Evolutionary conservation across 2,888 invertebrate species (phyloP), one percentile per base, ranked within the genome.

Genomic region (Marronus borbonicus): DNA sequence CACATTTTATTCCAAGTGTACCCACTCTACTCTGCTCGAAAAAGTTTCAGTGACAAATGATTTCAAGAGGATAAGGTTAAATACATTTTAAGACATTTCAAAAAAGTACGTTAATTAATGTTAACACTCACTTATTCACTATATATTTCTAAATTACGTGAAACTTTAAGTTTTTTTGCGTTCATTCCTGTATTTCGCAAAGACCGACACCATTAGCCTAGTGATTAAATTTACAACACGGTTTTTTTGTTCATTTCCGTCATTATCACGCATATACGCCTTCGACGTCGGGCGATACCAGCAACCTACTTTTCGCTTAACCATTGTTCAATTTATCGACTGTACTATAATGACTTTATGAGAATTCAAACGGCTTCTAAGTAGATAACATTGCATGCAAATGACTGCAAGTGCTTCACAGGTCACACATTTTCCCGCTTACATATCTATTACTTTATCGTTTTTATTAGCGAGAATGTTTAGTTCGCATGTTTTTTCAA

Each of bases 321-420:
- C 52, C 50, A 69, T 69, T 69, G 69, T 69, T 65, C 17, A 36
- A 36, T 39, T 69, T 69, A 69, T 69, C 69, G 50, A 52, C 20
- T 69, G 52, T 69, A 69, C 68, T 69, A n/a, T 69, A 69, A 68
- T 31, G 50, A 44, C 69, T 69, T 58, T 60, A 58, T 58, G 72
- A 60, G 58, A 72, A 72, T 58, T 52, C 58, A 72, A 58, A 60
- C 39, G 39, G 72, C 58, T 72, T 58, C 72, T 58, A 72, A 58
- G 36, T 36, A 72, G 58, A 58, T 72, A 70, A 64, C 70, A 49
- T 70, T 70, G 70, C 69, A 70, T 64, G 64, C 77, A 77, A 70
- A 70, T 77, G 39, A 76, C 66, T 52, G 66, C 76, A 55, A 68
- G 68, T 76, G 68, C 52, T 76, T 76, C 76, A 75, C 28, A 55